Evolutionary conservation across 1,140 invertebrate genomes (phyloP).

Genomic region (Apis mellifera): Amel_HAv3.1 CM009932.2:6761501-6762000

Average conservation of each 20-base stretch:
- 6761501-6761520: background rate
- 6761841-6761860: background rate
- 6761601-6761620: slow-evolving; percentile 11
- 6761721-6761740: background rate
- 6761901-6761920: slow-evolving; percentile 75
- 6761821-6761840: background rate
- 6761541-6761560: background rate
- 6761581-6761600: background rate
- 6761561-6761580: background rate
- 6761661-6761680: background rate
- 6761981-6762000: slow-evolving; percentile 77
- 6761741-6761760: background rate
- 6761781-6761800: slow-evolving; percentile 36
- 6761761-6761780: background rate
- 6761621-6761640: slow-evolving; percentile 2
- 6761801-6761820: slow-evolving; percentile 34
- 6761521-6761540: background rate
- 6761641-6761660: background rate
- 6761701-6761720: background rate
- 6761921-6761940: slow-evolving; percentile 77
- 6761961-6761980: slow-evolving; percentile 78
- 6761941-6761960: slow-evolving; percentile 75
- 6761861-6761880: background rate
- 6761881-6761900: slow-evolving; percentile 67
- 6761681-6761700: background rate